Base-by-base conservation (phyloP, 2,113 vertebrate species). In the Thermophis baileyi region DNA sequence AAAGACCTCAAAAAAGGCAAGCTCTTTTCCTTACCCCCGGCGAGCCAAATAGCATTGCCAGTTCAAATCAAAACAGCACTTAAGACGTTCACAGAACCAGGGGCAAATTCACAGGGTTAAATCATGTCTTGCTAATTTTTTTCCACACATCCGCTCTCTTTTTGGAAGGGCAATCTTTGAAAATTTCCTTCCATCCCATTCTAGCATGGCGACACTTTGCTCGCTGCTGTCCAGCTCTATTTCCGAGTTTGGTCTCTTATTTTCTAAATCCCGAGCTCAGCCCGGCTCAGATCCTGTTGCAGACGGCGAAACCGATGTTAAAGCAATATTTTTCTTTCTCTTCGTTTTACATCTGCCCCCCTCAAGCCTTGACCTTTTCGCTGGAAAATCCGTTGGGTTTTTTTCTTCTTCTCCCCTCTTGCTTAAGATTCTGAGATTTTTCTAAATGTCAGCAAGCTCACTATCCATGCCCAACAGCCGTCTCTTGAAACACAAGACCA, bases 371-470 rank as follows among this genome's bases (percentile, higher is more conserved):
- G 97, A 98, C 97, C 98, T 98, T 98, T 98, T 97, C 95, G 96
- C 0, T 57, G 97, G 97, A 97, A 98, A 98, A 97, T 96, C 95
- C 95, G 96, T 94, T 96, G 96, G 96, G 22, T 60, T 60, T 97
- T 97, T 96, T 96, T 98, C n/a, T 95, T 1, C 2, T 1, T 2
- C 55, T 60, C 30, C 30, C 12, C 94, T 97, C 94, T 95, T 95
- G 97, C 94, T 96, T 96, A 10, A 24, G 92, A 97, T 92, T 93
- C 94, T 0, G 86, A 96, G 94, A 96, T 94, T 97, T 97, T 96
- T 97, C 96, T 97, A 98, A 98, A 98, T 98, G 98, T 98, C 98
- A 98, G 94, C 95, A 94, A 94, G 94, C 93, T 47, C 1, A 92
- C 86, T 93, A 81, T 89, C 93, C 95, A 95, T 6, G 6, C 55